Percentiles rank a stretch among this genome's conserved stretches.
Conservation (phyloP, 2,113 vertebrate species). For the Passerina amoena region DNA sequence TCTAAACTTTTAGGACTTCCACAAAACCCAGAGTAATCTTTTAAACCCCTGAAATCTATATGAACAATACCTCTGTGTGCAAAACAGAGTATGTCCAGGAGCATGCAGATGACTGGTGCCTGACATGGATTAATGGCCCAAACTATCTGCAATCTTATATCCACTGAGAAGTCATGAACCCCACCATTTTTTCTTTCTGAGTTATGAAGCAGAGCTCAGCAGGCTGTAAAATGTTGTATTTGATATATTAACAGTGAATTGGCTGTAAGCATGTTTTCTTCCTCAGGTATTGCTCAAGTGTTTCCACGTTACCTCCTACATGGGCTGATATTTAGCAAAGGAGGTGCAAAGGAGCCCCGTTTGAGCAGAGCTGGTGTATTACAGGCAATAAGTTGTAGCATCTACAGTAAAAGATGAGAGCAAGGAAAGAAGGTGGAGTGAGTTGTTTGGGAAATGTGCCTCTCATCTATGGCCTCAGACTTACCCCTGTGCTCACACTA, state of each 20-base stretch:
- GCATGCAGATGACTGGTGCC: not conserved
- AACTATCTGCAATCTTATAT: not conserved
- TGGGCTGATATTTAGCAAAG: not conserved
- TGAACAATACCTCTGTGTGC: not conserved
- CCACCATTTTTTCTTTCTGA: not conserved
- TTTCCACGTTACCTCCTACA: not conserved
- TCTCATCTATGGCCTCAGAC: not conserved
- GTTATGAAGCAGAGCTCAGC: not conserved
- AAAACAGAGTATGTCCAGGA: not conserved
- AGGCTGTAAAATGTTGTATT: not conserved
- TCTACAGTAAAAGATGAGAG: not conserved
- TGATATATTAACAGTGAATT: not conserved
- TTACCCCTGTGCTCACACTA: accelerated
- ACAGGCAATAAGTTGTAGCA: not conserved
- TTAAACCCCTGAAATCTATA: not conserved
- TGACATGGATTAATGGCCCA: not conserved
- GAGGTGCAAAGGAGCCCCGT: not conserved
- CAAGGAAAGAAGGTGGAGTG: not conserved
- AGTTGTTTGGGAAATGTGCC: not conserved
- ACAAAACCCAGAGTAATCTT: slow-evolving; percentile 16
- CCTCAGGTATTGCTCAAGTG: not conserved
- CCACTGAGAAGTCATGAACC: not conserved
- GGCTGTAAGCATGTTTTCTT: not conserved
- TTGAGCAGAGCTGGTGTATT: not conserved
- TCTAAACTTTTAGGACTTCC: not conserved